Conservation (phyloP, 2,113 vertebrate genomes). For the Phaetusa simplex region DNA sequence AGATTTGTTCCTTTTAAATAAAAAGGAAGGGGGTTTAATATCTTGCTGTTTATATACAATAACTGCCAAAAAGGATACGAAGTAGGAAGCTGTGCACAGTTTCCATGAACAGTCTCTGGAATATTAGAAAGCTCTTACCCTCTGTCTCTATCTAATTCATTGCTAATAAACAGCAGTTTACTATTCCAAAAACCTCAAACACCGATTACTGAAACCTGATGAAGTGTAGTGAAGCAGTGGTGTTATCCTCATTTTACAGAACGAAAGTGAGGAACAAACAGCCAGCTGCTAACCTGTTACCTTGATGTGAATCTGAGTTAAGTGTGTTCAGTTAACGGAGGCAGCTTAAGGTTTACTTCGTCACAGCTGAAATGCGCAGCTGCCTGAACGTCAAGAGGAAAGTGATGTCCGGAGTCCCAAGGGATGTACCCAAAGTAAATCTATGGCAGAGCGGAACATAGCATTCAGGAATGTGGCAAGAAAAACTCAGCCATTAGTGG, state of each 20-base stretch:
- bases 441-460: not conserved
- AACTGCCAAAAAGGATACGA: not conserved
- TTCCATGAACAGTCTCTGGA: not conserved
- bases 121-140: not conserved
- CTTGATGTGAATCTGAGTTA: not conserved
- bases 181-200: not conserved
- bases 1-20: not conserved
- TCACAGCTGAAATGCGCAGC: not conserved
- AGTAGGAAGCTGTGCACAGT: not conserved
- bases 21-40: not conserved
- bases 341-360: not conserved
- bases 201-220: not conserved
- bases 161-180: not conserved
- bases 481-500: not conserved
- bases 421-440: not conserved
- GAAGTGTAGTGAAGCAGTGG: not conserved
- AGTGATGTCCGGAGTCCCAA: not conserved
- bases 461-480: not conserved
- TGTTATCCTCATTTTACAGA: not conserved
- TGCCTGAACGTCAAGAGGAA: not conserved
- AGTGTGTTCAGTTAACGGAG: not conserved
- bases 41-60: not conserved
- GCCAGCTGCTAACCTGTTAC: not conserved
- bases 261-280: not conserved
- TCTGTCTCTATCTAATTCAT: not conserved